Conservation (phyloP, 35 echinoderm and acorn worm genomes). For the Anneissia japonica region DNA sequence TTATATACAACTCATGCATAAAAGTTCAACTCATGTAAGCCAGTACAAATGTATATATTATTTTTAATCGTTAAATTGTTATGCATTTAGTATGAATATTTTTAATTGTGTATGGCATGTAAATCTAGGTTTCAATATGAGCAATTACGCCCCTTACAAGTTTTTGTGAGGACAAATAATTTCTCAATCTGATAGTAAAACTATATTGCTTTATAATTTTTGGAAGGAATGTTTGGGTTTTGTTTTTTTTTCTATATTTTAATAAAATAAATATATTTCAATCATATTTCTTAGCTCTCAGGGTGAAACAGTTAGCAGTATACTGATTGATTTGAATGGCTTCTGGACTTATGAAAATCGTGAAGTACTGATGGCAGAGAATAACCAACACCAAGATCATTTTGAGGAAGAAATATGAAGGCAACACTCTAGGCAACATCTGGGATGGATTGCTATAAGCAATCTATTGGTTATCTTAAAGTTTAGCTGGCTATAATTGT, state of each 20-base stretch:
- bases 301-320: slow-evolving; percentile 92
- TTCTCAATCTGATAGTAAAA: background rate
- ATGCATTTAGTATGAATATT: no score
- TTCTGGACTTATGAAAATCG: slow-evolving; percentile 98
- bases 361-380: slow-evolving; percentile 97
- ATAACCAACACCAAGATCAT: slow-evolving; percentile 48
- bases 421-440: no score
- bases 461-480: no score
- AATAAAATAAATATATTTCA: background rate
- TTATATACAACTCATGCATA: no score
- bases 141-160: background rate
- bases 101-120: no score
- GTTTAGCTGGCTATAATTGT: no score
- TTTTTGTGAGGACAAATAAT: background rate
- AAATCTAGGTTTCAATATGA: no score
- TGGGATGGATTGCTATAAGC: no score
- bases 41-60: no score
- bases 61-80: no score
- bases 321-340: slow-evolving; percentile 94
- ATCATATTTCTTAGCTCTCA: slow-evolving; percentile 61
- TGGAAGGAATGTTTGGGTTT: background rate
- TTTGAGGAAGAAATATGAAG: slow-evolving; percentile 65
- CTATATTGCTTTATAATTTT: background rate
- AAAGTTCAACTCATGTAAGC: no score
- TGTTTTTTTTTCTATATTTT: no score